Conservation (phyloP, 2,113 vertebrate species). For the Phyllostomus discolor region DNA sequence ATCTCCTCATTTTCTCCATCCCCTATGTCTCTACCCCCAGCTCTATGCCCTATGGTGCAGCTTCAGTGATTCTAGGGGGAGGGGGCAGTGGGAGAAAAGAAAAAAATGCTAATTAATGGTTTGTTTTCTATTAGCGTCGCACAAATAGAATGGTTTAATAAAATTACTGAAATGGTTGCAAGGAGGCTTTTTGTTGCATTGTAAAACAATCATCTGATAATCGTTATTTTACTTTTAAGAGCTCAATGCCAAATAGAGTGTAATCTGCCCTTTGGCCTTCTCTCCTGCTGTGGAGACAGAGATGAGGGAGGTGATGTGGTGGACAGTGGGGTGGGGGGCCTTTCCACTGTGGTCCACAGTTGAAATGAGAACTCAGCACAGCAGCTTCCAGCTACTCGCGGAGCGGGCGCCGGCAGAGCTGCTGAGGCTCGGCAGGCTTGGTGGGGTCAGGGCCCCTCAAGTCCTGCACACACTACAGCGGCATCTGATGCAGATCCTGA, state of each 20-base stretch:
- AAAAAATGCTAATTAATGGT: constrained; percentile 65
- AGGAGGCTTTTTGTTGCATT: constrained; percentile 56
- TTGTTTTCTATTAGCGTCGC: constrained; percentile 67
- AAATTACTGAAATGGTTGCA: constrained; percentile 66
- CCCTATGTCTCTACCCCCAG: background rate
- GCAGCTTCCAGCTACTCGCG: background rate
- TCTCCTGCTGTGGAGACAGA: background rate
- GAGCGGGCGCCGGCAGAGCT: background rate
- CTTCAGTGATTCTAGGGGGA: constrained; percentile 2
- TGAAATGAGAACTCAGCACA: constrained; percentile 27
- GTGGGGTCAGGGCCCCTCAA: background rate
- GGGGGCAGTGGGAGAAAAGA: constrained; percentile 19
- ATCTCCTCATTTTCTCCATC: background rate
- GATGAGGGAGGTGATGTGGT: background rate
- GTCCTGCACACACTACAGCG: constrained; percentile 5
- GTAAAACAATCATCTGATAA: constrained; percentile 63
- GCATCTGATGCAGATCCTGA: background rate
- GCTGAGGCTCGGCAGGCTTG: background rate
- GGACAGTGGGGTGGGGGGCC: background rate
- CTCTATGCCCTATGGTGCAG: background rate
- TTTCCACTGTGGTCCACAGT: constrained; percentile 31
- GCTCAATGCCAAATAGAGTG: constrained; percentile 55
- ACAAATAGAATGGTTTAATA: constrained; percentile 63
- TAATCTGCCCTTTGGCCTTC: constrained; percentile 29
- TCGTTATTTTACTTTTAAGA: constrained; percentile 68